A percentile compares a stretch with the other conserved stretches of the same genome.
phyloP scores from a whole-genome alignment of 2,113 vertebrate species.

The Callopanchax toddi region DNA sequence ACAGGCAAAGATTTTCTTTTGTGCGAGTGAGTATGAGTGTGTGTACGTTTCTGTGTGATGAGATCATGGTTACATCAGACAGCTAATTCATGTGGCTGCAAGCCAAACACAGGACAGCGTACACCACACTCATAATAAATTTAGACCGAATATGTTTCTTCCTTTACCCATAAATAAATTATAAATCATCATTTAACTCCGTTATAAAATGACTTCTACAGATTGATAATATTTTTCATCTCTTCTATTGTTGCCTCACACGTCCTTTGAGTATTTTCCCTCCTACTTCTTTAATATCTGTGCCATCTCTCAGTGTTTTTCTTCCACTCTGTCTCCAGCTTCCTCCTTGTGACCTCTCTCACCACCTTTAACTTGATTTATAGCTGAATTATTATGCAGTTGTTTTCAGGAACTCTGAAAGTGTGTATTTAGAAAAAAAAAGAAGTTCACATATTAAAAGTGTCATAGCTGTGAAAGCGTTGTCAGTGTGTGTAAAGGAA shows the following conservation, averaged over 20 bases:
- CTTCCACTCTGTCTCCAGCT: background rate
- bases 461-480: background rate
- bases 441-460: too few relatives aligned
- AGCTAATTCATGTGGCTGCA: slow-evolving; percentile 41
- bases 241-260: too few relatives aligned
- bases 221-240: background rate
- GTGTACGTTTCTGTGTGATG: slow-evolving; percentile 13
- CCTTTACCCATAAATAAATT: too few relatives aligned
- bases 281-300: too few relatives aligned
- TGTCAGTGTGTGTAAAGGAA: background rate
- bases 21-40: slow-evolving; percentile 4
- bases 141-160: slow-evolving; percentile 3
- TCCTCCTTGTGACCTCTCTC: slow-evolving; percentile 31
- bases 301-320: too few relatives aligned
- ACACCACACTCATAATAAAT: slow-evolving; percentile 30
- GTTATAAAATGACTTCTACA: too few relatives aligned
- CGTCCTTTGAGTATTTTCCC: too few relatives aligned
- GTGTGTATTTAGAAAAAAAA: background rate
- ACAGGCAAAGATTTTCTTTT: slow-evolving; percentile 1
- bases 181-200: too few relatives aligned
- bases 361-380: slow-evolving; percentile 44
- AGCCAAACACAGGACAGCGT: slow-evolving; percentile 25
- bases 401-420: slow-evolving; percentile 6
- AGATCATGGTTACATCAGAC: slow-evolving; percentile 65
- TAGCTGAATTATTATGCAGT: background rate